phyloP scores from a whole-genome alignment of 2,113 vertebrate species.

The Platysternon megacephalum region DNA sequence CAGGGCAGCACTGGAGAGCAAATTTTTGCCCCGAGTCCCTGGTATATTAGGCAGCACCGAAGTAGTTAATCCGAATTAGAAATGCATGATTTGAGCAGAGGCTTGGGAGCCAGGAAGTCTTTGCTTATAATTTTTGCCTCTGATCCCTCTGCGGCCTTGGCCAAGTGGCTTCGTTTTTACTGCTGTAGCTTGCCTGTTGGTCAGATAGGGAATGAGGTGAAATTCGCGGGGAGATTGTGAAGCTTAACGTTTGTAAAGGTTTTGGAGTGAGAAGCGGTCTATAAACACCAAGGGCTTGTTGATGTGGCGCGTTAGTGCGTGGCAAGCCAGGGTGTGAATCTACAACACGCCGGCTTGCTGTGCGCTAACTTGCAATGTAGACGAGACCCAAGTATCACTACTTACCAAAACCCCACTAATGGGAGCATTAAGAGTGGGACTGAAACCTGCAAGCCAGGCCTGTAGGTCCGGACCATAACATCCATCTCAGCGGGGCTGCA shows the following conservation, averaged over 20 bases:
- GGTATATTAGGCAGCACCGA: background rate
- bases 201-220: background rate
- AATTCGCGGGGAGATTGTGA: background rate
- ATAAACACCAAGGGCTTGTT: background rate
- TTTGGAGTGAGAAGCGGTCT: background rate
- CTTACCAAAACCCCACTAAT: background rate
- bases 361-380: background rate
- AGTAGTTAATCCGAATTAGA: background rate
- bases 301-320: background rate
- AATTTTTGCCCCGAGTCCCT: background rate
- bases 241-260: background rate
- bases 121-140: background rate
- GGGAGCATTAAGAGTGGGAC: constrained; percentile 21
- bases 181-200: background rate
- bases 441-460: background rate
- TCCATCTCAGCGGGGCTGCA: background rate
- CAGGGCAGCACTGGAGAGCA: background rate
- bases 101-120: background rate
- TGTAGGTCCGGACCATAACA: constrained; percentile 38
- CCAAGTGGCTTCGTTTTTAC: background rate
- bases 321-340: background rate
- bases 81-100: background rate
- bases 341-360: background rate
- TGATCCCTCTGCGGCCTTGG: background rate
- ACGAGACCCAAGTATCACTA: constrained; percentile 31